Evolutionary conservation across 1,140 invertebrate genomes (phyloP), one percentile per base, ranked within the genome.

Genomic region (Drosophila athabasca): DNA sequence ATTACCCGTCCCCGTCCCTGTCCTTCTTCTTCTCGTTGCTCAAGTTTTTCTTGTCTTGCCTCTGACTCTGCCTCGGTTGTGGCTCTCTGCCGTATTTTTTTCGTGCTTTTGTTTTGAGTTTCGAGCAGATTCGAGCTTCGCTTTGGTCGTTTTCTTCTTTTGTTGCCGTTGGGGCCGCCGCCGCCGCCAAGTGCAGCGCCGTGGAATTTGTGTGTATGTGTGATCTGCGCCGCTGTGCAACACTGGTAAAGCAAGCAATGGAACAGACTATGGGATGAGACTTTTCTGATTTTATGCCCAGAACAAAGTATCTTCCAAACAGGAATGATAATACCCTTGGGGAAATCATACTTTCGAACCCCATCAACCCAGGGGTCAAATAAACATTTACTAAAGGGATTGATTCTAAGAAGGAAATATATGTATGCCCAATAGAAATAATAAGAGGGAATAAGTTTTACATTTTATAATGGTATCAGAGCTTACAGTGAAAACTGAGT

Each of bases 91-190:
- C 59, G 22, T 52, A 19, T 76, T 65, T 48, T 65, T 31, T 55
- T 61, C 50, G 65, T 76, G 72, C 58, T 83, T 84, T 75, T 82
- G 74, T 78, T 76, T 83, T 83, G 55, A 70, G 75, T 62, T 75
- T 45, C 50, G 45, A 74, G 48, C 61, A 43, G 48, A 65, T 65
- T 65, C 62, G 62, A 66, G 65, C 65, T 66, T 68, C 62, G 62
- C 62, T 65, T 65, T 65, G 62, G 62, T 65, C 54, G 54, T 59
- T 65, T 62, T 49, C 41, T 53, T 73, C 68, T 74, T 50, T 55
- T 69, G 44, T 52, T 73, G 24, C 45, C 58, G 22, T 44, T 44
- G 35, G 51, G 66, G 54, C 54, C 74, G 51, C 59, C 64, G 66
- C 24, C 15, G 62, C 51, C 39, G 65, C 66, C 76, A 83, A 88